A percentile compares a stretch with the other conserved stretches of the same genome.
Conservation (phyloP, 2,888 invertebrate species). For the Agrilus cyanescens region DNA sequence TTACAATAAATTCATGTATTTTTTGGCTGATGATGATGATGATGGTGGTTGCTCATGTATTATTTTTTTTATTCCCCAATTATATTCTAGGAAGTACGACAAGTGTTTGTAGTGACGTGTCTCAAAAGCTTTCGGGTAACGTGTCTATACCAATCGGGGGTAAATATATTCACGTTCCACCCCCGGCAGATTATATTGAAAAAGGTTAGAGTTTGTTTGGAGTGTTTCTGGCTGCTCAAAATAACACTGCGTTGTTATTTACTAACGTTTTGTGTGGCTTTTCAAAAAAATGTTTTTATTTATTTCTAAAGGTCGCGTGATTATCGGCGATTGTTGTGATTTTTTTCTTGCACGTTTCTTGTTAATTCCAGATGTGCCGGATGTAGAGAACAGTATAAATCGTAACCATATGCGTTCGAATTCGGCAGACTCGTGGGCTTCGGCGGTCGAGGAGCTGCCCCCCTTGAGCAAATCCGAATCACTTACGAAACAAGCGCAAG, state of each 20-base stretch:
- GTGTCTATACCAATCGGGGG: conserved; percentile 66
- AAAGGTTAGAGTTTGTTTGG: conserved; percentile 19
- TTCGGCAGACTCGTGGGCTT: conserved; percentile 43
- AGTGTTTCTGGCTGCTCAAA: not conserved
- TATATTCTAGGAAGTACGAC: conserved; percentile 29
- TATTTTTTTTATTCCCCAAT: not conserved
- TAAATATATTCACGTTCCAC: conserved; percentile 67
- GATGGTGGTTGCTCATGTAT: not conserved
- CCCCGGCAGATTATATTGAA: conserved; percentile 50
- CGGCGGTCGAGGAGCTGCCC: conserved; percentile 19
- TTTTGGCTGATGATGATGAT: not conserved
- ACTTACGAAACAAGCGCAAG: too few relatives aligned
- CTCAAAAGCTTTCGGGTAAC: conserved; percentile 52
- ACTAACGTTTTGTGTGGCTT: conserved; percentile 1
- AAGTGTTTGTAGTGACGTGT: conserved; percentile 38
- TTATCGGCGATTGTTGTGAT: too few relatives aligned
- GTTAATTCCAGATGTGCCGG: conserved; percentile 16
- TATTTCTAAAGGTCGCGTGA: not conserved
- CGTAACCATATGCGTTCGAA: conserved; percentile 35
- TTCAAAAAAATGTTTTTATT: not conserved
- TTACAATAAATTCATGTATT: not conserved
- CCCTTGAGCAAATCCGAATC: too few relatives aligned
- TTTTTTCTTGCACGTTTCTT: not conserved
- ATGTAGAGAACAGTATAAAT: conserved; percentile 29
- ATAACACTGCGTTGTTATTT: conserved; percentile 5